Evolutionary conservation across 2,888 invertebrate genomes (phyloP), one percentile per base, ranked within the genome.

Genomic region (Agapostemon virescens): DNA sequence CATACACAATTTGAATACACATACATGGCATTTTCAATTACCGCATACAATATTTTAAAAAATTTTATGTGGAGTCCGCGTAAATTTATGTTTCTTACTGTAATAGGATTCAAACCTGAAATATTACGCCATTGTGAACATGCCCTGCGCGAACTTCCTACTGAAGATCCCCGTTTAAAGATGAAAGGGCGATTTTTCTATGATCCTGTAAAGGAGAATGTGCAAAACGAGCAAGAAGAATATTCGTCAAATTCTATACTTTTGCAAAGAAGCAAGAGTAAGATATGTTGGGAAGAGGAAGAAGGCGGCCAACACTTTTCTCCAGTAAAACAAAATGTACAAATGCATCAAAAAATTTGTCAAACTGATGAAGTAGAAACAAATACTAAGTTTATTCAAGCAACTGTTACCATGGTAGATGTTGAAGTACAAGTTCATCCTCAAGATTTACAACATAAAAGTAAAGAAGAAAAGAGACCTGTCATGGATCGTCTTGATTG

Each of bases 121-220:
- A 91, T 93, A 80, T 86, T 92, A 74, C 91, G 90, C 40, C 89
- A 90, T 74, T 92, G 93, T 76, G 92, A 92, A 82, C 88, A 88
- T 69, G 93, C 92, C 4, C 82, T 93, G 17, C 90, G 90, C 17
- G 91, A 91, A 52, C 86, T 93, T 67, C 92, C 92, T 0, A 73
- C 86, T 1, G 92, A 93, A 81, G 93, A 93, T 86, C 90, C 90
- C 3, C 90, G 92, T 26, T 87, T 92, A 72, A 91, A 90, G 74
- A 90, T 90, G 89, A 92, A 90, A 52, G 93, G 93, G 23, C 89
- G 92, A 69, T 93, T 93, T 80, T 93, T 93, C 85, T 92, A 88
- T 71, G 89, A 92, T 76, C 89, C 92, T 13, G 88, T 85, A 23
- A 88, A 88, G 40, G 85, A 88, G 17, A 88, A 88, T 1, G 64